Conservation (phyloP, 2,797 vertebrate genomes). For the Rhinella marina region DNA sequence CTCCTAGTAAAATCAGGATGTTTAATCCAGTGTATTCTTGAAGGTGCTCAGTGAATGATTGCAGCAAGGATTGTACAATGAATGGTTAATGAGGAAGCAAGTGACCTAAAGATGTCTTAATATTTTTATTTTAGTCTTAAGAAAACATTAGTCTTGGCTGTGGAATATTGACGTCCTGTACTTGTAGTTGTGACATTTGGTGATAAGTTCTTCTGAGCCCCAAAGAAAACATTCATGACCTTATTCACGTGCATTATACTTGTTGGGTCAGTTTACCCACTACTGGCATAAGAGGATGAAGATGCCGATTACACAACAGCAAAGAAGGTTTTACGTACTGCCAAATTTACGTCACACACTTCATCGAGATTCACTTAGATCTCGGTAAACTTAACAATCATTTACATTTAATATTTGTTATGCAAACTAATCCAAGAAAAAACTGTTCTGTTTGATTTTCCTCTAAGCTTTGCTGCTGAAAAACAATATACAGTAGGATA, state of each 20-base stretch:
- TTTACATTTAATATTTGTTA: conserved; percentile 49
- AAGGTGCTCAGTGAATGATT: no score
- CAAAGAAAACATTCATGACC: conserved; percentile 39
- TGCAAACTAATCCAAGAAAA: conserved; percentile 13
- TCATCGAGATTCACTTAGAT: background rate
- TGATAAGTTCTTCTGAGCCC: conserved; percentile 35
- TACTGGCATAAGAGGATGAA: background rate
- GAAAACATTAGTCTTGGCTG: conserved; percentile 47
- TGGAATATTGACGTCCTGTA: conserved; percentile 22
- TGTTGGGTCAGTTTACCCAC: conserved; percentile 15
- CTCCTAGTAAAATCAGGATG: background rate
- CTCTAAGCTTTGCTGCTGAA: conserved; percentile 24
- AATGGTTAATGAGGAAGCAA: conserved; percentile 33
- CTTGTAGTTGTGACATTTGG: conserved; percentile 54
- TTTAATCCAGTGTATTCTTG: no score
- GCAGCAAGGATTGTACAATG: background rate
- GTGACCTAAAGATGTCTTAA: background rate
- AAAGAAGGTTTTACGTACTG: background rate
- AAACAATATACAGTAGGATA: conserved; percentile 46
- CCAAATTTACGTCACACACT: conserved; percentile 11
- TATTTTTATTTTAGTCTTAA: conserved; percentile 18
- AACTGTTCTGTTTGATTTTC: conserved; percentile 36
- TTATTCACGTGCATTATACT: conserved; percentile 37
- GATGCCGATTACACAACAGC: conserved; percentile 25
- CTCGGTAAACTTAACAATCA: background rate